These are phyloP conservation scores for Pectinophora gossypiella DNA, from an alignment of 1,140 invertebrate genomes.

Conservation along the genomic window DNA sequence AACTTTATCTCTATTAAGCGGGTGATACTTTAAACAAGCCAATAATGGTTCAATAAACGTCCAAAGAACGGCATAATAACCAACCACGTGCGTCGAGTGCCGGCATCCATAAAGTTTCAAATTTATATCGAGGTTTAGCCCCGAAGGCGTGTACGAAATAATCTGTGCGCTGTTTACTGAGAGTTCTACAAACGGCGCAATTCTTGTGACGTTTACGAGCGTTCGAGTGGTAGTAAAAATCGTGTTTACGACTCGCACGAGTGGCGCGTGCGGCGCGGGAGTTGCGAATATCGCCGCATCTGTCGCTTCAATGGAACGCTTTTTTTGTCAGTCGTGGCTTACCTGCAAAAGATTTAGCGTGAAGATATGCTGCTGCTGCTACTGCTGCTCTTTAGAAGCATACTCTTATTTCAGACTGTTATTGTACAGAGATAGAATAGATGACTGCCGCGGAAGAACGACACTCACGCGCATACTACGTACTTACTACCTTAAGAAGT, in stretches of 20 bases:
- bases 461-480: too few relatives aligned
- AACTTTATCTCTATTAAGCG: slow-evolving; percentile 70
- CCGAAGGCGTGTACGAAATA: slow-evolving; percentile 68
- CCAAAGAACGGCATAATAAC: slow-evolving; percentile 69
- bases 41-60: slow-evolving; percentile 73
- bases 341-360: slow-evolving; percentile 36
- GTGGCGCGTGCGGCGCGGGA: slow-evolving; percentile 39
- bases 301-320: slow-evolving; percentile 33
- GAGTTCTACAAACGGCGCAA: slow-evolving; percentile 69
- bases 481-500: too few relatives aligned
- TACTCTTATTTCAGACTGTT: too few relatives aligned
- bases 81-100: slow-evolving; percentile 54
- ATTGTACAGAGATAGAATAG: too few relatives aligned
- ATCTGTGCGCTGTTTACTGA: slow-evolving; percentile 68
- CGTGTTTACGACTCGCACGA: slow-evolving; percentile 58
- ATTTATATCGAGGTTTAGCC: slow-evolving; percentile 70
- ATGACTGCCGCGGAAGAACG: too few relatives aligned
- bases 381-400: too few relatives aligned
- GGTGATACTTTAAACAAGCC: slow-evolving; percentile 71
- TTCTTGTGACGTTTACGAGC: slow-evolving; percentile 72
- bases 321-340: background rate
- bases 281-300: slow-evolving; percentile 39
- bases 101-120: slow-evolving; percentile 60
- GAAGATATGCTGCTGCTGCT: too few relatives aligned
- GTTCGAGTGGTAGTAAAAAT: slow-evolving; percentile 72